A percentile compares a stretch with the other conserved stretches of the same genome.
Conservation (phyloP, 2,797 vertebrate species). For the Amphiprion clarkii region DNA sequence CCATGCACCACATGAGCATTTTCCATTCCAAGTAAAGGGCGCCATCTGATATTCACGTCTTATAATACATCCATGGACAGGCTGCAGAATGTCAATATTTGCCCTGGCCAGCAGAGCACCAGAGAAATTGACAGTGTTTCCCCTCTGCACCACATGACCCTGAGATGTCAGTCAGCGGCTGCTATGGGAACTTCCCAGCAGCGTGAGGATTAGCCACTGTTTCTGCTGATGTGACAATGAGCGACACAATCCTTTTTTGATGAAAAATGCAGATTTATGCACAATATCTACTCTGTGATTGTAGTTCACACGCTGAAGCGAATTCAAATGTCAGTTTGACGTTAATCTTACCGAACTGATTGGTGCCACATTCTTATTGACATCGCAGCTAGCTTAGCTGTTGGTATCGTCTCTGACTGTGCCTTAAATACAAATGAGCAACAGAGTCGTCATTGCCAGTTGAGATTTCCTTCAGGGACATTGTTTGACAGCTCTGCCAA, state of each 20-base stretch:
- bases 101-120: not conserved
- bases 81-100: not conserved
- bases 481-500: constrained; percentile 8
- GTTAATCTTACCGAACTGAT: not conserved
- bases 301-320: not conserved
- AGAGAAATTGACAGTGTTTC: not conserved
- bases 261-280: not conserved
- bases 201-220: not conserved
- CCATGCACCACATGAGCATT: too few relatives aligned
- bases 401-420: not conserved
- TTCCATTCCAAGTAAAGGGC: too few relatives aligned
- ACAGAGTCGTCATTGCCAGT: not conserved
- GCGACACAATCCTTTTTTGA: not conserved
- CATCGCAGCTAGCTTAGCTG: not conserved
- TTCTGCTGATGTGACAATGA: not conserved
- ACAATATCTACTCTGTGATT: not conserved
- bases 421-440: not conserved
- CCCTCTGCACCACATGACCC: not conserved
- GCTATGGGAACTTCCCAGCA: not conserved
- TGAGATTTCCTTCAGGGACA: constrained; percentile 1
- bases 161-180: not conserved
- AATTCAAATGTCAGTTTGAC: not conserved
- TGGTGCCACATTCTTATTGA: not conserved
- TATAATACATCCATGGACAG: not conserved
- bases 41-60: too few relatives aligned